Conservation (phyloP, 1,140 invertebrate genomes). For the Bactericera cockerelli region DNA sequence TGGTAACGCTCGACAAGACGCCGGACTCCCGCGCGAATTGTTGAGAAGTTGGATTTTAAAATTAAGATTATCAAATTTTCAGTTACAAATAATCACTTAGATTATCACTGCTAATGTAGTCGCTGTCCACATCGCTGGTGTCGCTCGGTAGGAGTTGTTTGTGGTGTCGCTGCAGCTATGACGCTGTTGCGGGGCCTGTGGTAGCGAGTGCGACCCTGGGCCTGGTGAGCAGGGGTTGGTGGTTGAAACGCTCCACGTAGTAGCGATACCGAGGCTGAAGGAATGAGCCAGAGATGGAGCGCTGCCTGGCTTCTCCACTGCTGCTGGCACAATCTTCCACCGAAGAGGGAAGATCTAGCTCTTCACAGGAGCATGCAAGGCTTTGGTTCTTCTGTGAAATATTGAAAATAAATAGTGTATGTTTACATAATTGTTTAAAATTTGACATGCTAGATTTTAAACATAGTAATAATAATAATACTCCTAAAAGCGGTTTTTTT, state of each 20-base stretch:
- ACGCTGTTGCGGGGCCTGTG: neutral
- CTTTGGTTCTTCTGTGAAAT: too few relatives aligned
- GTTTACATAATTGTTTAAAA: too few relatives aligned
- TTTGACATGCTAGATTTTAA: too few relatives aligned
- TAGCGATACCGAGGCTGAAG: neutral
- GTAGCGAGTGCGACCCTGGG: too few relatives aligned
- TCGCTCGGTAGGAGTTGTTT: neutral
- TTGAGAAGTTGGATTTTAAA: neutral
- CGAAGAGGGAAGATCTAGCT: too few relatives aligned
- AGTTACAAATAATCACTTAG: slow-evolving; percentile 6
- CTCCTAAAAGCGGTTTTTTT: too few relatives aligned
- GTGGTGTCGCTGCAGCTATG: neutral
- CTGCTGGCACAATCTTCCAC: too few relatives aligned
- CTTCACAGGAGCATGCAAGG: too few relatives aligned
- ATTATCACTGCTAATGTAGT: slow-evolving; percentile 5
- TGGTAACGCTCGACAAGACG: neutral
- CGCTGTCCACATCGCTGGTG: neutral
- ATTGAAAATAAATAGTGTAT: too few relatives aligned
- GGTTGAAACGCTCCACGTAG: neutral
- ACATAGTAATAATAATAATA: too few relatives aligned
- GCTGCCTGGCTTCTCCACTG: too few relatives aligned
- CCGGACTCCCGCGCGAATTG: neutral
- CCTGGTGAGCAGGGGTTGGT: neutral
- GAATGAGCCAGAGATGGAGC: neutral
- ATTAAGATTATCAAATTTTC: slow-evolving; percentile 3